phyloP scores from a whole-genome alignment of 2,888 invertebrate species.

The Rugalucina vietnamica region DNA sequence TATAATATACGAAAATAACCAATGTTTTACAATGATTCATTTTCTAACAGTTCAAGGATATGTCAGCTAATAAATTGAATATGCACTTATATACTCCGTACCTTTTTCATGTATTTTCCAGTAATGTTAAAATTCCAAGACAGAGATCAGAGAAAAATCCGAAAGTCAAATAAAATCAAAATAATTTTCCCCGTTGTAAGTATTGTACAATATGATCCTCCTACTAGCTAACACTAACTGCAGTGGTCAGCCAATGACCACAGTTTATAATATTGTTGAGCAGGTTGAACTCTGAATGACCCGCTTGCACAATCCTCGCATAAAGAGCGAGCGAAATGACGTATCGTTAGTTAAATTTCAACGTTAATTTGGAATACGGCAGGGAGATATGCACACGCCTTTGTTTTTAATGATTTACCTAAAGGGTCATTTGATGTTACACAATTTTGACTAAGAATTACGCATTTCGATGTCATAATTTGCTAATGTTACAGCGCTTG shows the following conservation, averaged over 20 bases:
- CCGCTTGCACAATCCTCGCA: slow-evolving; percentile 76
- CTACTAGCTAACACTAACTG: slow-evolving; percentile 56
- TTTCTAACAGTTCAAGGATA: not conserved
- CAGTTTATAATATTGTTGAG: slow-evolving; percentile 75
- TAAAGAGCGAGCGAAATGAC: slow-evolving; percentile 68
- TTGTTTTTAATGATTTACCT: slow-evolving; percentile 3
- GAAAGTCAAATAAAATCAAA: not conserved
- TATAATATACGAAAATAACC: too few species aligned
- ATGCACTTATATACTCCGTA: slow-evolving; percentile 4
- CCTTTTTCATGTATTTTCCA: slow-evolving; percentile 31
- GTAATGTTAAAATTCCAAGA: slow-evolving; percentile 26
- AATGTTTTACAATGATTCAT: too few species aligned
- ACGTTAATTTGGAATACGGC: not conserved
- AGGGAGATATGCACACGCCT: slow-evolving; percentile 2
- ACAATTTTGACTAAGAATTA: slow-evolving; percentile 3
- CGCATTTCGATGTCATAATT: not conserved
- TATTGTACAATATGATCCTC: slow-evolving; percentile 62
- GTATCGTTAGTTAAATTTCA: slow-evolving; percentile 29
- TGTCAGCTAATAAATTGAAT: not conserved
- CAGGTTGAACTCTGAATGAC: slow-evolving; percentile 73
- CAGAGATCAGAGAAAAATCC: slow-evolving; percentile 2
- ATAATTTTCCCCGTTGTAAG: slow-evolving; percentile 1
- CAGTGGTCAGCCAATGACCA: slow-evolving; percentile 71
- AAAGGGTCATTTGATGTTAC: not conserved
- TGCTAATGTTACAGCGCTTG: not conserved